Evolutionary conservation across 2,113 vertebrate species (phyloP), one percentile per base, ranked within the genome.

Genomic region (Cavia aperea): DNA sequence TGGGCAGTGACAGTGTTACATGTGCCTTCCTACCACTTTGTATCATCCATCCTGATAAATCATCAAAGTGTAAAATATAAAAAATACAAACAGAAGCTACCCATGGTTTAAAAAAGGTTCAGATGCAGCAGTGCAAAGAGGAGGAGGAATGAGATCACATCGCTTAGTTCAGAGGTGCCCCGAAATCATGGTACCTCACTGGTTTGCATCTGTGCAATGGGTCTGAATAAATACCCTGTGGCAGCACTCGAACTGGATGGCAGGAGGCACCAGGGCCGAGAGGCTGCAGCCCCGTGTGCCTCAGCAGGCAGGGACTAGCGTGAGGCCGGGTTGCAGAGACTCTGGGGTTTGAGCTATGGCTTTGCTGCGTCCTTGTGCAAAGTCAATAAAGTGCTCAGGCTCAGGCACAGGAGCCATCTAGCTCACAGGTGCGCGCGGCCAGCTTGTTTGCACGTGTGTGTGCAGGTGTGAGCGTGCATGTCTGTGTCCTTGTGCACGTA

Each of bases 301-400:
- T 18, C 33, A n/a, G 33, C 13, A 2, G 15, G 33, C 15, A 33
- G 13, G 43, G 43, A 24, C 2, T 5, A 12, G 43, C 24, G 0
- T 3, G 73, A 39, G 5, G 10, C 23, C 18, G 10, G 4, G 70
- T 16, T 39, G n/a, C 73, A 15, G 73, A 46, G 36, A 19, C 12
- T 31, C 36, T 7, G 66, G 14, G 39, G 11, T 75, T 46, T 26
- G 39, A 75, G 72, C 24, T 26, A 5, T 29, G 73, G 68, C 24
- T 29, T 49, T 46, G 73, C 73, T 1, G 11, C 26, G 8, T 33
- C 18, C 16, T 1, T 19, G 66, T 19, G 66, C 68, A 4, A 10
- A n/a, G 19, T 21, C 79, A 13, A 18, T 66, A 0, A 33, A 86
- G 26, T 7, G 14, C 72, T 1, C 0, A 1, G 43, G 7, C 68